Conservation (phyloP, 2,797 vertebrate genomes). For the Phyllotis vaccarum region DNA sequence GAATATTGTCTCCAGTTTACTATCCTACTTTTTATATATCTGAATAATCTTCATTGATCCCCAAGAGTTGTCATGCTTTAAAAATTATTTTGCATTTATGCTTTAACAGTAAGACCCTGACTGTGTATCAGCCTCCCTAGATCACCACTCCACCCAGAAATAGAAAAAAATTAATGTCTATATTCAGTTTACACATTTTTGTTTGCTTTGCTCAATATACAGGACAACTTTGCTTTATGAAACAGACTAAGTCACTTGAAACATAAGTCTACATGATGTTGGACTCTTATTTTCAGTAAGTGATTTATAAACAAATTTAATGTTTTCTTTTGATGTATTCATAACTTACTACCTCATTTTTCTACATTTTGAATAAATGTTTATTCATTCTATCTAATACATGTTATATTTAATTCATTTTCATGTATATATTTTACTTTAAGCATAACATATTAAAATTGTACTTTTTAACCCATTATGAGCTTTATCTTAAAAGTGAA, state of each 20-base stretch:
- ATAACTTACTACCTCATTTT: neutral
- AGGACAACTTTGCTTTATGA: slow-evolving; percentile 24
- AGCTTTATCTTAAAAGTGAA: neutral
- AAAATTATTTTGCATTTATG: neutral
- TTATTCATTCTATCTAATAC: neutral
- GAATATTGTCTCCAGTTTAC: neutral
- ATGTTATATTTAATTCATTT: neutral
- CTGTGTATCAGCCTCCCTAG: neutral
- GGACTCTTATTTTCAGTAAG: neutral
- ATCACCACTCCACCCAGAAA: neutral
- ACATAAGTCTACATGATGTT: neutral
- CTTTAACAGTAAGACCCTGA: neutral
- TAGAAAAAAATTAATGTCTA: neutral
- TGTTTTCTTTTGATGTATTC: neutral
- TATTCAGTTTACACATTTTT: neutral
- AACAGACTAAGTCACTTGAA: neutral
- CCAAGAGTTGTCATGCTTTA: neutral
- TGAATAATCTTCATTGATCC: neutral
- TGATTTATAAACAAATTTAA: neutral
- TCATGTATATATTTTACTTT: neutral
- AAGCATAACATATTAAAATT: neutral
- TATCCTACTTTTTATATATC: neutral
- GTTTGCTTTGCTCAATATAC: neutral
- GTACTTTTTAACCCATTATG: neutral
- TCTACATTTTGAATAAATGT: neutral